Evolutionary conservation across 2,888 invertebrate species (phyloP), one percentile per base, ranked within the genome.

Genomic region (Tuberolachnus salignus): DNA sequence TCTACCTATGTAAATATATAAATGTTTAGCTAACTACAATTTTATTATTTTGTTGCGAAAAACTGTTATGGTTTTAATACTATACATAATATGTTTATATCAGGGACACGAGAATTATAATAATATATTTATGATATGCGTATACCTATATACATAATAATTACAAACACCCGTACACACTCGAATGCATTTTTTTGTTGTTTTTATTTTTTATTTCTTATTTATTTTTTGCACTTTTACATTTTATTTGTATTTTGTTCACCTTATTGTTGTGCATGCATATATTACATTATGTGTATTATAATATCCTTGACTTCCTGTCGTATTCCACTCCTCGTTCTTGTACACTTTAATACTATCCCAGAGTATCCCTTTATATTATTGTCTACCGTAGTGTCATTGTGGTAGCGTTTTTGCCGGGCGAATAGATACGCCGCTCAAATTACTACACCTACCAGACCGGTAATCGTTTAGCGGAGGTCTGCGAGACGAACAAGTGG

Each of bases 91-190:
- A 34, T 34, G 6, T 34, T 34, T 34, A 34, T 34, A 6, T 34
- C 34, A 34, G 34, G 6, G 34, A 34, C 34, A 34, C 34, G 34
- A 34, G 34, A 34, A 34, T 34, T 34, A 34, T 34, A 34, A 34
- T 34, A 34, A 34, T 34, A 34, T n/a, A n/a, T n/a, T 34, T 34
- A 34, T 34, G n/a, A 34, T 34, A 34, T 6, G 34, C 6, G 3
- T 53, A 53, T 53, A 53, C 46, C 46, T 46, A 10, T 46, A 46
- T 46, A 10, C 13, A 46, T 46, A 46, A 46, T 46, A 46, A 46
- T 72, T 66, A 78, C 55, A 78, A 51, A 78, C 78, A 78, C 67
- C 64, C 44, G 55, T 67, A 61, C 34, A 69, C 67, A 61, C 49
- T 21, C 46, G 75, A 78, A 78, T 42, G 59, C 59, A 34, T 69